Evolutionary conservation across 2,888 invertebrate genomes (phyloP), one percentile per base, ranked within the genome.

Genomic region (Agrotis segetum): DNA sequence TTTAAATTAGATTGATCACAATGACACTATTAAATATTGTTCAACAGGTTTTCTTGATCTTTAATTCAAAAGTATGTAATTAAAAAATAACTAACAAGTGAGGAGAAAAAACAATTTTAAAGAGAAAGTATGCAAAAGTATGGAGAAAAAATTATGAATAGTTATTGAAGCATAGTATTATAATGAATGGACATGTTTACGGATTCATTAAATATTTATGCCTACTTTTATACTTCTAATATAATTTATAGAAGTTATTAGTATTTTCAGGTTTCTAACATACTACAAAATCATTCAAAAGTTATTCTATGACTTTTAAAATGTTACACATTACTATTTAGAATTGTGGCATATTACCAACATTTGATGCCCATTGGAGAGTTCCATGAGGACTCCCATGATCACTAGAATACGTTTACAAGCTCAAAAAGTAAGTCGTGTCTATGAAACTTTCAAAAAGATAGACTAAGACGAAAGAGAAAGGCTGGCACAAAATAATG

Each of bases 291-390:
- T 50, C 2, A 44, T 17, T 53, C 1, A 19, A 49, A 76, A 55
- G 2, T n/a, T 49, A 16, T n/a, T 24, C 6, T 72, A 74, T 17
- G n/a, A 44, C 13, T 74, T 34, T 13, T 5, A 14, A 49, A 34
- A n/a, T 50, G 19, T 55, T 29, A 44, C 29, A 46, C n/a, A 34
- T 4, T n/a, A n/a, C 46, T n/a, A 62, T n/a, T 67, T 40, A 21
- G 6, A 19, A 53, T 19, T 55, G 2, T 53, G 17, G 19, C 13
- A 60, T 77, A 67, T 77, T 77, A 77, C 76, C 76, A 50, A 72
- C 34, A 47, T 21, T 76, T 69, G 74, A 52, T 69, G 74, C 11
- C 56, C 74, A 70, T 76, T 76, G 52, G 40, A 53, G 61, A 59
- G 40, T 3, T 71, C 53, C 29, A 59, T 50, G 29, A 71, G 52